A percentile compares a stretch with the other conserved stretches of the same genome.
Conservation (phyloP, 1,140 invertebrate species). For the Plodia interpunctella region DNA sequence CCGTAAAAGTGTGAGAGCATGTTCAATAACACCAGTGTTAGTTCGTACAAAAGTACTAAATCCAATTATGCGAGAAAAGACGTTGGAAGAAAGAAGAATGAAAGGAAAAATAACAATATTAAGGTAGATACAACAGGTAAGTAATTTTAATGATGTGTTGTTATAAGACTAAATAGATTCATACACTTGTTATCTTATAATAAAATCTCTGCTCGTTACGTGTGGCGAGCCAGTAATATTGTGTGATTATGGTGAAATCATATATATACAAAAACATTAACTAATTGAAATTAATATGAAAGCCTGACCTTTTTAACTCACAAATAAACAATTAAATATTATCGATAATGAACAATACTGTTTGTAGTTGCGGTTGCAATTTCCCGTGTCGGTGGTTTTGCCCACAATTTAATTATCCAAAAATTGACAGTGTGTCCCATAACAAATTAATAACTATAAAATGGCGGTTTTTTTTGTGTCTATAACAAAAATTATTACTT, state of each 20-base stretch:
- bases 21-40: conserved; percentile 53
- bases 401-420: conserved; percentile 32
- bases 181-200: too few species aligned
- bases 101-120: conserved; percentile 2
- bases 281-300: too few species aligned
- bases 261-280: too few species aligned
- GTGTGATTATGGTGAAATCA: too few species aligned
- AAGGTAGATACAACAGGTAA: not conserved
- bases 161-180: too few species aligned
- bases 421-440: not conserved
- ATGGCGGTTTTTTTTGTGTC: too few species aligned
- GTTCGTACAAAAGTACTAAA: conserved; percentile 35
- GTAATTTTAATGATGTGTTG: not conserved
- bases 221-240: too few species aligned
- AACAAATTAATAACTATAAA: too few species aligned
- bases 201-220: too few species aligned
- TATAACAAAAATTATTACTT: too few species aligned
- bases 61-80: not conserved
- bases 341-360: not conserved
- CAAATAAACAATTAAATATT: too few species aligned
- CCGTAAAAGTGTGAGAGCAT: conserved; percentile 24
- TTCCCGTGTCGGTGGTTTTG: conserved; percentile 30
- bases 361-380: conserved; percentile 22
- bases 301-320: too few species aligned
- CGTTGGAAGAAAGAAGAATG: not conserved